Evolutionary conservation across 2,888 invertebrate species (phyloP), one percentile per base, ranked within the genome.

Genomic region (Aleiodes testaceus): DNA sequence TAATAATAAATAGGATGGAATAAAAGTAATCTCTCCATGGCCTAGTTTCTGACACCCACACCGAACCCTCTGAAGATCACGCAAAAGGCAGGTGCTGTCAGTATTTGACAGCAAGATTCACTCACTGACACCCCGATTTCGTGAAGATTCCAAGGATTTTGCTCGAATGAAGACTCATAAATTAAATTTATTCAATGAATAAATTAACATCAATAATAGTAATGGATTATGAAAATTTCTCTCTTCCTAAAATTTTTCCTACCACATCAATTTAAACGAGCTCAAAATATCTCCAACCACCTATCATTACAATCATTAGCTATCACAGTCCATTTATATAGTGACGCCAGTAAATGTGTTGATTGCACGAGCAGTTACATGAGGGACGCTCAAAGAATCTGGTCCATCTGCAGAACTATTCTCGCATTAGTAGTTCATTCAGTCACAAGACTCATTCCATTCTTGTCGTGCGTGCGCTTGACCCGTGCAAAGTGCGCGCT

Each of bases 271-370:
- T 70, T 59, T 45, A 66, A 47, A 14, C 50, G 72, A 59, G 26
- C 64, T 69, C 61, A 74, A 75, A 73, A 74, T 75, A 72, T 70
- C 53, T 55, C 50, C 26, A 74, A 70, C 63, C 53, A 71, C 72
- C 80, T 76, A 80, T 80, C 79, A 80, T 77, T 74, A 78, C 79
- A 80, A 80, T 81, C 79, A 79, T 76, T 77, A n/a, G 77, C 77
- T 77, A 80, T 80, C 79, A 79, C 72, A 76, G 75, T 78, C 81
- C 80, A 82, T 82, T 82, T 81, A 80, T 81, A 79, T 77, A 77
- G 75, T 77, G 72, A 78, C 77, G 76, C 79, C 75, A 73, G 73
- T 75, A 75, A 77, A 78, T 73, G 79, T 79, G 78, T 76, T 79
- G 80, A 80, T 80, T 82, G 80, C 79, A 74, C 76, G 78, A 76